A percentile compares a stretch with the other conserved stretches of the same genome.
Evolutionary conservation across 2,888 invertebrate species (phyloP).

Genomic region (Oscheius sp.): DNA sequence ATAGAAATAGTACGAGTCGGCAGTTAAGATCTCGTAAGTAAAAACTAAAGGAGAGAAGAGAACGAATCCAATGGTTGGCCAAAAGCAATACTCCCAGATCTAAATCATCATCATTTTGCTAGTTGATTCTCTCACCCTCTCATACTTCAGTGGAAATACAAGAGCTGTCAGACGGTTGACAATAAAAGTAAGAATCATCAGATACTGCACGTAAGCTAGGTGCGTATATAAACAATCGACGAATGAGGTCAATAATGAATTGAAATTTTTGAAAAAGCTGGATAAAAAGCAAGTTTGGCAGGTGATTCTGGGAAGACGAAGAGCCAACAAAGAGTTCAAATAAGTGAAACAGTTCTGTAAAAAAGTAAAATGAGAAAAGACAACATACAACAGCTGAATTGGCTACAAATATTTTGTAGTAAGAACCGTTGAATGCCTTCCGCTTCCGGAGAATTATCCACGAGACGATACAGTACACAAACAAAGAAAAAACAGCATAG

Average conservation of each 20-base stretch:
- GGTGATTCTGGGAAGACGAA: background rate
- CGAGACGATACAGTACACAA: background rate
- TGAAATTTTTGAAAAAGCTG: too few relatives aligned
- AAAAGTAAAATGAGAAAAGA: background rate
- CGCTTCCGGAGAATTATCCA: background rate
- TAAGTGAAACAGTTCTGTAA: background rate
- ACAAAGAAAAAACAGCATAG: background rate
- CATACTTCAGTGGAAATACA: background rate
- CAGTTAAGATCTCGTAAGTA: too few relatives aligned
- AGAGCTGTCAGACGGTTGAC: background rate
- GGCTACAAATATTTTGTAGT: background rate
- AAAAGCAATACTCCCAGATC: background rate
- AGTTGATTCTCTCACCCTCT: background rate
- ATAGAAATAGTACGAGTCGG: too few relatives aligned
- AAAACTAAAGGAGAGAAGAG: background rate
- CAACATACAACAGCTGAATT: background rate
- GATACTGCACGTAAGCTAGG: constrained; percentile 1
- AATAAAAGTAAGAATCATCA: background rate
- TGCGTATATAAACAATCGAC: background rate
- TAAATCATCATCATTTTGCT: background rate
- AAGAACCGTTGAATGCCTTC: background rate
- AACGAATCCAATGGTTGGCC: background rate
- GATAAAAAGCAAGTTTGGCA: background rate
- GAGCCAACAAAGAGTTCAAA: background rate
- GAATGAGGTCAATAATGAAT: too few relatives aligned